Percentiles rank a stretch among this genome's conserved stretches.
Evolutionary conservation across 92 coral and sea anemone species (phyloP).

Genomic region (Siderastrea radians): DNA sequence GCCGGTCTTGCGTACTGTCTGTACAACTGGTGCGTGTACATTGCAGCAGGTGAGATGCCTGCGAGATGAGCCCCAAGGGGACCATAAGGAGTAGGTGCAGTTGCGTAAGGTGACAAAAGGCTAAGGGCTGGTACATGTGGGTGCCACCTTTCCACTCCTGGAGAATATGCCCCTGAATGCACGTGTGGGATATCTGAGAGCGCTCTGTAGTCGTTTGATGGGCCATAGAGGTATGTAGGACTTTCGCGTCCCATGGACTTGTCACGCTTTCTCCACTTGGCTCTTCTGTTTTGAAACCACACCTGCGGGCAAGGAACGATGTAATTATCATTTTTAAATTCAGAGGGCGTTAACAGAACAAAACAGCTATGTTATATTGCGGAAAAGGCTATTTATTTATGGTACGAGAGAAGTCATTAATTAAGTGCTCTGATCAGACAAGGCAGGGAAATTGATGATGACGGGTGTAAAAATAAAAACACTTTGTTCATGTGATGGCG

Average conservation of each 20-base stretch:
- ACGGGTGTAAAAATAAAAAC: no score
- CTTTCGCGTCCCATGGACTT: slow-evolving; percentile 98
- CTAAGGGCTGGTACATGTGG: slow-evolving; percentile 94
- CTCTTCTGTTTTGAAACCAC: slow-evolving; percentile 99
- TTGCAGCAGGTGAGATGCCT: slow-evolving; percentile 58
- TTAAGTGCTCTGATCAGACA: no score
- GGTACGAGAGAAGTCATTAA: no score
- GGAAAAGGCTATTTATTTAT: no score
- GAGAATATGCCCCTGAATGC: slow-evolving; percentile 49
- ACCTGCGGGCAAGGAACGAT: slow-evolving; percentile 67
- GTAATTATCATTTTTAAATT: neutral
- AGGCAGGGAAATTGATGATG: no score
- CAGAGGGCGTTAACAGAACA: neutral
- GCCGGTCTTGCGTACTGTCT: slow-evolving; percentile 83
- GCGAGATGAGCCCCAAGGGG: slow-evolving; percentile 75
- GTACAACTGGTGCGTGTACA: slow-evolving; percentile 76
- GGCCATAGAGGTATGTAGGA: slow-evolving; percentile 85
- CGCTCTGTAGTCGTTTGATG: slow-evolving; percentile 74
- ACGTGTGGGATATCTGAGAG: slow-evolving; percentile 74
- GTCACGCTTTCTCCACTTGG: slow-evolving; percentile 98
- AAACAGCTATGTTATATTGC: neutral
- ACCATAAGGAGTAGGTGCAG: slow-evolving; percentile 81
- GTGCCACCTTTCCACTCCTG: slow-evolving; percentile 82
- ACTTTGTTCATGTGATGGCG: no score
- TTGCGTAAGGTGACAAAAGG: slow-evolving; percentile 89